Evolutionary conservation across 1,140 invertebrate species (phyloP).

Genomic region (Calliphora vicina): DNA sequence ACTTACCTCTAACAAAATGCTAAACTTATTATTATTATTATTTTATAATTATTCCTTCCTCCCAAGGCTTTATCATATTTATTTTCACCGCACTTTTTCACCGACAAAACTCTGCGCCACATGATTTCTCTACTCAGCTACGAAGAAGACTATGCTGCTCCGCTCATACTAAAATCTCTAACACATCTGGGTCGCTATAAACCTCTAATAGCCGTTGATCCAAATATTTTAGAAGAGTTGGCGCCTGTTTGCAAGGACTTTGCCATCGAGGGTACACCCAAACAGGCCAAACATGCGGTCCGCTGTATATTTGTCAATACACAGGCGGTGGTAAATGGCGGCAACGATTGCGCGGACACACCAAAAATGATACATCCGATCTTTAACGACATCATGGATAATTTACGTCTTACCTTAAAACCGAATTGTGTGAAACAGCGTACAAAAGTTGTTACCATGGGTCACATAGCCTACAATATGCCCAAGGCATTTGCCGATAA

Average conservation of each 20-base stretch:
- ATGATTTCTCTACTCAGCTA: constrained; percentile 80
- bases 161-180: constrained; percentile 81
- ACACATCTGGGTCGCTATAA: constrained; percentile 89
- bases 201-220: constrained; percentile 72
- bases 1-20: background rate
- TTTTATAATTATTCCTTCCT: too few relatives aligned
- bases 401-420: constrained; percentile 76
- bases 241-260: constrained; percentile 87
- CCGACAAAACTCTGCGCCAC: constrained; percentile 82
- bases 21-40: background rate
- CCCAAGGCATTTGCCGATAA: constrained; percentile 87
- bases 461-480: constrained; percentile 92
- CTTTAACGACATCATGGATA: constrained; percentile 89
- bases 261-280: constrained; percentile 86
- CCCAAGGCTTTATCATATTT: constrained; percentile 73
- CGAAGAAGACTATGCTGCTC: constrained; percentile 85
- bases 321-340: constrained; percentile 41
- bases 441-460: constrained; percentile 91
- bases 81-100: constrained; percentile 91
- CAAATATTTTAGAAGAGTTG: constrained; percentile 70
- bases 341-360: constrained; percentile 44
- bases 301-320: constrained; percentile 86
- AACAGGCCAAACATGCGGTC: constrained; percentile 96
- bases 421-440: constrained; percentile 86
- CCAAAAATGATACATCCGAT: constrained; percentile 72